Base-by-base conservation (phyloP, 2,113 vertebrate species). In the Agelaius phoeniceus region DNA sequence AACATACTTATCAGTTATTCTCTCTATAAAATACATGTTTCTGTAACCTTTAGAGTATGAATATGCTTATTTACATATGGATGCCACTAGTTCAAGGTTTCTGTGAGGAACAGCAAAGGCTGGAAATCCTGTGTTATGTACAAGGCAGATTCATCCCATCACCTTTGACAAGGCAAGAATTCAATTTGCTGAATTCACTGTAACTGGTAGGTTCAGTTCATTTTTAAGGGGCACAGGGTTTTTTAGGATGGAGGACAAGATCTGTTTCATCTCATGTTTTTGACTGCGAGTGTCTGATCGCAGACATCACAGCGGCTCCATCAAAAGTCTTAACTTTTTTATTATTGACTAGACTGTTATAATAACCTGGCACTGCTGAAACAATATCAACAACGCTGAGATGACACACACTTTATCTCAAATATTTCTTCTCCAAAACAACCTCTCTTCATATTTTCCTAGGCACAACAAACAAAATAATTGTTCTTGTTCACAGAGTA, bases 381-480 rank as follows among this genome's bases (percentile, higher is more conserved):
- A 95, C 57, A 83, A 7, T 69, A 91, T 76, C 80, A 67, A 33
- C 85, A 75, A 18, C 0, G 5, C 78, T 14, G 79, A 93, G 86
- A 65, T 44, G 71, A 86, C 90, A 94, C 41, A 73, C 20, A 2
- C 49, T 51, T 30, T 51, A 57, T 58, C 84, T 94, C 93, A 90
- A 89, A 92, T 23, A 92, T 33, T 84, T 77, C 81, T 76, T 72
- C 88, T 54, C 37, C 90, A 46, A 86, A 94, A 86, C 55, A 82
- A 46, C n/a, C 39, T 81, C 81, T 88, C 86, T 95, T 92, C 82
- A 55, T 71, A 82, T 85, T 96, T 97, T 88, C 72, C 92, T 85
- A 67, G 76, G 94, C 67, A 78, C 87, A 63, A 51, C 37, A 85
- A 93, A 78, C 91, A 94, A 95, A 97, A 93, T 92, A 97, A 95